Evolutionary conservation across 1,140 invertebrate genomes (phyloP).

Genomic region (Pectinophora gossypiella): DNA sequence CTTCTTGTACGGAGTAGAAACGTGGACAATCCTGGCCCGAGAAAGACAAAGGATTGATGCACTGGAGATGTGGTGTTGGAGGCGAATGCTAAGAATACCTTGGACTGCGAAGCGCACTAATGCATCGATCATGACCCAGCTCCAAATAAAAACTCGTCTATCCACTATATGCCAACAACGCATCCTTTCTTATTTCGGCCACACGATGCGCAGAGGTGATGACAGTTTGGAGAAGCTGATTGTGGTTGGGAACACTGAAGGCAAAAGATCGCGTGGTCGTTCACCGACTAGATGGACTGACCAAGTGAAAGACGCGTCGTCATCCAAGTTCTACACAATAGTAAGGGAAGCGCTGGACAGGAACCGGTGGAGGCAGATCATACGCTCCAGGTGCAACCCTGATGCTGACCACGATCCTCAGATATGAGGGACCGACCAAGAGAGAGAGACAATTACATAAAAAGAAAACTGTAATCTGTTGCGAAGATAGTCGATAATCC

Average conservation of each 20-base stretch:
- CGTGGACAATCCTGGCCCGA: neutral
- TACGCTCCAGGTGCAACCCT: no score
- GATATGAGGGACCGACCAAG: no score
- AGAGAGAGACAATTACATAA: no score
- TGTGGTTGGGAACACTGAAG: neutral
- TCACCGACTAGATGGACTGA: neutral
- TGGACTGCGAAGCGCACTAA: slow-evolving; percentile 3
- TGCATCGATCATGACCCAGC: neutral
- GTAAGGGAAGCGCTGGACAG: no score
- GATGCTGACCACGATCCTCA: no score
- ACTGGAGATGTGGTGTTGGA: slow-evolving; percentile 6
- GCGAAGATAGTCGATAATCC: no score
- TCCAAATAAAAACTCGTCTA: neutral
- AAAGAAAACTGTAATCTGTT: no score
- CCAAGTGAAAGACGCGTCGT: no score
- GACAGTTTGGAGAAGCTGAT: neutral
- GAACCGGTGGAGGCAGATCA: no score
- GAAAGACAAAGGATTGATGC: neutral
- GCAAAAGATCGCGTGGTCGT: neutral
- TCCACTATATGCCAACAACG: neutral
- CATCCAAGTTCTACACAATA: no score
- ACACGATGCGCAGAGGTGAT: neutral
- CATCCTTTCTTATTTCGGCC: neutral
- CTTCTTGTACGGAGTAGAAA: slow-evolving; percentile 3
- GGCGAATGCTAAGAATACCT: neutral